These are phyloP conservation scores for Sarotherodon lohbergeri DNA, from an alignment of 2,113 vertebrate species.

Conservation along the genomic window DNA sequence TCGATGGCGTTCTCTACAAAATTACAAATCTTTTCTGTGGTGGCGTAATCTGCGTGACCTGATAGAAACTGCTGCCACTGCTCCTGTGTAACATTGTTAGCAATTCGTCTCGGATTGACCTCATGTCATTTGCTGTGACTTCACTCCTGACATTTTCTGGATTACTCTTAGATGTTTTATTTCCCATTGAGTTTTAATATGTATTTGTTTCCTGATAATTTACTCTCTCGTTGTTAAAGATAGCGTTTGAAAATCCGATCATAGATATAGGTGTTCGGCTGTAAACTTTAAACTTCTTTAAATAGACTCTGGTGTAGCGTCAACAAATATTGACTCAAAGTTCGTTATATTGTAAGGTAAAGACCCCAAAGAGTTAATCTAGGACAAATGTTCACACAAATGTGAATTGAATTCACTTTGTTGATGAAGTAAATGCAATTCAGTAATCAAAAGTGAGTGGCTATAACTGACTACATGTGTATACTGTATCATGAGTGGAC, in stretches of 20 bases:
- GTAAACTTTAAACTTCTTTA: not conserved
- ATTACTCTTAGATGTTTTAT: not conserved
- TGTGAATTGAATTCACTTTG: not conserved
- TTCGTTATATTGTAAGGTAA: fast-evolving
- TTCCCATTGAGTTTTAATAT: not conserved
- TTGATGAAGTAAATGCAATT: not conserved
- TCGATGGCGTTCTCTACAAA: fast-evolving
- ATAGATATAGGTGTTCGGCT: not conserved
- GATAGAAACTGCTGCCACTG: not conserved
- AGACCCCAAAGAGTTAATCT: not conserved
- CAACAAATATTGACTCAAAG: not conserved
- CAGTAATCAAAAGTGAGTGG: not conserved
- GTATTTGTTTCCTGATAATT: not conserved
- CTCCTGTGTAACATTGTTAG: not conserved
- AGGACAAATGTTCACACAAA: not conserved
- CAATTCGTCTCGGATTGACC: fast-evolving
- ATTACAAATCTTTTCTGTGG: not conserved
- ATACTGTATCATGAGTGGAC: fast-evolving
- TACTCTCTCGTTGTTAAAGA: not conserved
- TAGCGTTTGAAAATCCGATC: not conserved
- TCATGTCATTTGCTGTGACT: not conserved
- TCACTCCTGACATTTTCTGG: not conserved
- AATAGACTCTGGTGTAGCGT: not conserved
- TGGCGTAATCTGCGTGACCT: not conserved
- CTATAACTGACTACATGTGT: not conserved